Evolutionary conservation across 1,140 invertebrate genomes (phyloP).

Genomic region (Drosophila malerkotliana): DNA sequence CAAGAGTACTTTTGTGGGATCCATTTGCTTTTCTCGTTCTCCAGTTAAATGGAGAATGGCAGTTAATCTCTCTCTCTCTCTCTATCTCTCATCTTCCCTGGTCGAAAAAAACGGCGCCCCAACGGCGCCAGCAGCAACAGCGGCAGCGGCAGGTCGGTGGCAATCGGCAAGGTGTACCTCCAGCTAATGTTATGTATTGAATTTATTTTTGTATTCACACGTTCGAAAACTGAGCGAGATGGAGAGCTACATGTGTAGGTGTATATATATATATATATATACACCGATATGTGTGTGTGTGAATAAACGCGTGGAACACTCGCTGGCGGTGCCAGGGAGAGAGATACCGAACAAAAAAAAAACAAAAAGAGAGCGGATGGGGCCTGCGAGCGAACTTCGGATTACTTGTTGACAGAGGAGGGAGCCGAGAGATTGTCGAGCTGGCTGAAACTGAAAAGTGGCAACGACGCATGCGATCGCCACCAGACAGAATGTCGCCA

Average conservation of each 20-base stretch:
- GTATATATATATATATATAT: too few species aligned
- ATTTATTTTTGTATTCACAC: conserved; percentile 80
- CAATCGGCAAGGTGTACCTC: conserved; percentile 76
- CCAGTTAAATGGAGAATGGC: background rate
- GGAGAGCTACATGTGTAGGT: conserved; percentile 38
- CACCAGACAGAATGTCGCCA: conserved; percentile 95
- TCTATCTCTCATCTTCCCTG: background rate
- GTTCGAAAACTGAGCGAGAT: conserved; percentile 46
- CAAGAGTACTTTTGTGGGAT: too few species aligned
- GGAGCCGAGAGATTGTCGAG: conserved; percentile 8
- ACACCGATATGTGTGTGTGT: conserved; percentile 4
- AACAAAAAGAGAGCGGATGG: background rate
- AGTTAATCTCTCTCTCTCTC: background rate
- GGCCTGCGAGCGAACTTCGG: background rate
- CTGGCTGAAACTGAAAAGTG: conserved; percentile 85
- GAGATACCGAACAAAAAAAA: background rate
- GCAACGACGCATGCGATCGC: conserved; percentile 89
- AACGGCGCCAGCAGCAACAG: conserved; percentile 51
- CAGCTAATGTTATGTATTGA: conserved; percentile 74
- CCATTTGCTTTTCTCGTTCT: background rate
- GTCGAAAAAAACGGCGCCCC: background rate
- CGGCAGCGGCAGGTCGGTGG: conserved; percentile 60
- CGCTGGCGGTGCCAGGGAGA: conserved; percentile 8
- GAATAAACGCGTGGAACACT: conserved; percentile 36
- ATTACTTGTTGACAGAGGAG: conserved; percentile 17